These are phyloP conservation scores for Otocyon megalotis DNA, from an alignment of 2,113 vertebrate genomes.

Conservation along the genomic window DNA sequence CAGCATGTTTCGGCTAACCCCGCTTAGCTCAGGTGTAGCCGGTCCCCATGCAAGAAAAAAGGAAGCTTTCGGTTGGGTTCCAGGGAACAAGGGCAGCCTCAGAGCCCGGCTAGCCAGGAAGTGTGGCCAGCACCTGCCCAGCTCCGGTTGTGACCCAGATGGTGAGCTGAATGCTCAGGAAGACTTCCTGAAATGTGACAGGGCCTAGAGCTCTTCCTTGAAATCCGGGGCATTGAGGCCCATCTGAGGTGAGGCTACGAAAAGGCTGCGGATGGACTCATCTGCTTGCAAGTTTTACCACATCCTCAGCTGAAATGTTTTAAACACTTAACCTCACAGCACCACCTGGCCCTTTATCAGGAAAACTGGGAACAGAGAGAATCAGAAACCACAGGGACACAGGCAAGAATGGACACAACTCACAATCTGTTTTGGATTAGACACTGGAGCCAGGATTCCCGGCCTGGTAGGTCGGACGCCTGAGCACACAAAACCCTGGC, in stretches of 20 bases:
- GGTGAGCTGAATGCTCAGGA: neutral
- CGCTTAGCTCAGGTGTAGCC: neutral
- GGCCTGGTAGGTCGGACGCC: neutral
- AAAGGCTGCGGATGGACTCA: neutral
- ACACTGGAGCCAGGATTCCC: neutral
- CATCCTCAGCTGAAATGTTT: neutral
- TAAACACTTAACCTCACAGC: neutral
- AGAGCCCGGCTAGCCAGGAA: neutral
- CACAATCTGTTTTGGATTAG: conserved; percentile 45
- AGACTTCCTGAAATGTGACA: neutral
- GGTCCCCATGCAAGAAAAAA: neutral
- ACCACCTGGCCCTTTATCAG: neutral
- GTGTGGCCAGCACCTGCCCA: neutral
- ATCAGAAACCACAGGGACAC: neutral
- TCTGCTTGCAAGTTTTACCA: neutral
- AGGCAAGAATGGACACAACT: neutral
- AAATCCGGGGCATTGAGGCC: neutral
- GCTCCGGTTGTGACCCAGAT: neutral
- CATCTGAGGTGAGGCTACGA: neutral
- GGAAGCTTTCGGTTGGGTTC: neutral
- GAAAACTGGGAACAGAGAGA: conserved; percentile 25
- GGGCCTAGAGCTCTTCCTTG: neutral
- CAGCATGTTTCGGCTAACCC: neutral
- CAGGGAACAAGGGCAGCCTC: neutral
- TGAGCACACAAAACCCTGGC: neutral